Conservation (phyloP, 1,140 invertebrate species). For the Halotydeus destructor region DNA sequence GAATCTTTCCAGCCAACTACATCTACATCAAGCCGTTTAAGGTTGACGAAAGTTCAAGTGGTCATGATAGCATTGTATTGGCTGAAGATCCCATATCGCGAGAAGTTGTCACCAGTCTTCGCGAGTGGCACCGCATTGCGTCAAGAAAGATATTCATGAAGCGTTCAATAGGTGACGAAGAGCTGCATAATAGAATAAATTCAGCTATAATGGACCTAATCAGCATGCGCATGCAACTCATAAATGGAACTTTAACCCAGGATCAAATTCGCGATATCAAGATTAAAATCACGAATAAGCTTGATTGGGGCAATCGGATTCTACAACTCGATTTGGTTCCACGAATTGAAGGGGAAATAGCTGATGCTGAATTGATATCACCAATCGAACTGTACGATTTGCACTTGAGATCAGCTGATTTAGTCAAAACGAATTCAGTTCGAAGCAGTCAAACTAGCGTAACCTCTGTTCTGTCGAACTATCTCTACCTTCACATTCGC, state of each 20-base stretch:
- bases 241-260: conserved; percentile 63
- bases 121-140: conserved; percentile 84
- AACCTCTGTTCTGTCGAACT: neutral
- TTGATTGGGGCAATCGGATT: conserved; percentile 86
- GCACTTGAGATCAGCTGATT: conserved; percentile 24
- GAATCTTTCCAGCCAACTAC: conserved; percentile 59
- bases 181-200: conserved; percentile 55
- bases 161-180: conserved; percentile 37
- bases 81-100: conserved; percentile 10
- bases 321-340: conserved; percentile 76
- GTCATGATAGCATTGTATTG: neutral
- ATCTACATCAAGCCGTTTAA: conserved; percentile 50
- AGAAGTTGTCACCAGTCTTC: conserved; percentile 62
- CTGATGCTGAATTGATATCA: conserved; percentile 65
- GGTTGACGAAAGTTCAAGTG: conserved; percentile 28
- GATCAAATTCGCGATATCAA: conserved; percentile 68
- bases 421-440: neutral
- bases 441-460: neutral
- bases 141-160: conserved; percentile 74
- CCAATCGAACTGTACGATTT: conserved; percentile 70
- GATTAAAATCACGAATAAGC: conserved; percentile 62
- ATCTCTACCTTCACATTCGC: conserved; percentile 1
- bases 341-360: conserved; percentile 51
- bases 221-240: conserved; percentile 53
- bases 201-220: conserved; percentile 73